Evolutionary conservation across 1,140 invertebrate species (phyloP), one percentile per base, ranked within the genome.

Genomic region (Aphelinus atriplicis): DNA sequence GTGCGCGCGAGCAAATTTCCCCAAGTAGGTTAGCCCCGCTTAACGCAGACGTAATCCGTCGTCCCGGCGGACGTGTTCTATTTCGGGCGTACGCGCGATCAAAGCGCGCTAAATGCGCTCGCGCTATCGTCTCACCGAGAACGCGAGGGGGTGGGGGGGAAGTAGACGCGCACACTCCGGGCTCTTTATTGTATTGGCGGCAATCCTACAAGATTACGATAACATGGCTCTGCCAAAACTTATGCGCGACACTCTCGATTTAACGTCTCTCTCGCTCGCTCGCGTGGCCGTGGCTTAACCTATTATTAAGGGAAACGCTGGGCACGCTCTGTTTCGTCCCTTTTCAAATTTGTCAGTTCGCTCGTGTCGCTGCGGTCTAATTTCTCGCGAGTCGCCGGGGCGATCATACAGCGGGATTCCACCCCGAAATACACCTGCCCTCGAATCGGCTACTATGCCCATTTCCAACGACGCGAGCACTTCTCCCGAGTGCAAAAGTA

Each of bases 141-240:
- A 53, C 51, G 9, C 51, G 51, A 6, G 9, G 4, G 9, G 51
- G 51, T 53, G 9, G 4, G 9, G 9, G 51, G 4, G 9, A 53
- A 53, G 42, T 46, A 50, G 64, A 26, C 48, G 42, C 26, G 71
- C 71, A 60, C 70, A 73, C 71, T 72, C 66, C 66, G 64, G 63
- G 66, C 57, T 60, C 71, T 76, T 78, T 78, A 80, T 81, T 81
- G 79, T 79, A 78, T 78, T 79, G 79, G 79, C 79, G 76, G 78
- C 57, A 81, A 80, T 78, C 77, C 77, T 80, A 79, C 73, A 78
- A 78, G 76, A 80, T 81, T 79, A 75, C 79, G 78, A 80, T 80
- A 80, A 80, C 77, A 63, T 71, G 53, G 26, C 74, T 78, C 69
- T 81, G 78, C 78, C 80, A 81, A 72, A 4, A 53, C 51, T 6